Evolutionary conservation across 2,888 invertebrate genomes (phyloP), one percentile per base, ranked within the genome.

Genomic region (Hydrotaea diabolus): DNA sequence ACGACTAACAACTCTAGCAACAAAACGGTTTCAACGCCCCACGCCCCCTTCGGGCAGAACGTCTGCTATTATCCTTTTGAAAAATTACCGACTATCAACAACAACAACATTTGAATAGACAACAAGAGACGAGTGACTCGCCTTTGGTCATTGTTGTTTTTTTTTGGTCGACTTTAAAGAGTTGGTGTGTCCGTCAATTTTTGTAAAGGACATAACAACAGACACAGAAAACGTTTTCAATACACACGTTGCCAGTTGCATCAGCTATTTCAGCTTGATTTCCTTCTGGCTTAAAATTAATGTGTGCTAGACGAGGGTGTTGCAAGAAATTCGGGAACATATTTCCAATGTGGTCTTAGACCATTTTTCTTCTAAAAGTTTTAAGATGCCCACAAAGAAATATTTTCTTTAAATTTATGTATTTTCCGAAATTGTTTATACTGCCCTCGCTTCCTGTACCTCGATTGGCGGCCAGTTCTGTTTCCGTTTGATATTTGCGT

Each of bases 111-210:
- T 62, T 17, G 64, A n/a, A 59, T 23, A 59, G 59, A 59, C 26
- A 46, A 17, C 49, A 53, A n/a, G 49, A 53, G 46, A 49, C 31
- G 43, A 57, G n/a, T 39, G 39, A 85, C 80, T 86, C 85, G 88
- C 87, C 85, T 87, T 86, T 89, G 74, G 85, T 69, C 76, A 78
- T 78, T 78, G 49, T 53, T 46, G 19, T 57, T 57, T 74, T n/a
- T 77, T 31, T 19, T 64, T 46, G 19, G 15, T 13, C 15, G 23
- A 39, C 64, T 77, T 66, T 57, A 49, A 62, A 74, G 43, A 75
- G 84, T 77, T 81, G 82, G 84, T 81, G 86, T 84, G 77, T 69
- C 77, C 75, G 57, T 83, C 74, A 81, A 36, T 87, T 55, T 53
- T 19, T 53, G 17, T n/a, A 21, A 55, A 55, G 55, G 23, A 55